Evolutionary conservation across 1,140 invertebrate genomes (phyloP), one percentile per base, ranked within the genome.

Genomic region (Ceratina japonica): DNA sequence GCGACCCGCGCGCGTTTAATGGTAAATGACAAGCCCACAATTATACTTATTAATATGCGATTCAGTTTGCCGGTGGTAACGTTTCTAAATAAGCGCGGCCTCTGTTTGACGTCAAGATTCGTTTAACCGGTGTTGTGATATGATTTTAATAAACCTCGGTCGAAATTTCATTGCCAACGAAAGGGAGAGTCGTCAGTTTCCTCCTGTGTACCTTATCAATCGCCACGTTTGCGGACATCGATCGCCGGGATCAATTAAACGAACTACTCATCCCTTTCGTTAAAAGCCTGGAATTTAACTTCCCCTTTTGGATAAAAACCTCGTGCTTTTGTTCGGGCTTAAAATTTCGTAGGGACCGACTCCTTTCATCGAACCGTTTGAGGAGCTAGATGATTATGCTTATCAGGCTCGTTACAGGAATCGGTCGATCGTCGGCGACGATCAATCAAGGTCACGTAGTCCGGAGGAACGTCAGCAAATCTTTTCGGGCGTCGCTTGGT

Each of bases 361-460:
- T 31, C 37, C 10, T 3, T 10, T 44, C 37, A 10, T 44, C 5
- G 37, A 44, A 44, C 37, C 37, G 10, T 44, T 10, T 44, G 37
- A 44, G 5, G 10, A 44, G 37, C 10, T 2, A 44, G 37, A 44
- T 44, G 37, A 44, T 44, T 49, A 72, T 73, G 72, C 68, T 80
- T 63, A 76, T 83, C 63, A 62, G 61, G 56, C 77, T 70, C 63
- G 69, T 61, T 75, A 73, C 58, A 54, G 52, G 63, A 37, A 85
- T 86, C 83, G 74, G 86, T 86, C 80, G 71, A 44, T 44, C 37
- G 61, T 81, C 70, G 20, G 24, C 73, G 69, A 68, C 79, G 77
- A 86, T 87, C 86, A 86, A 82, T 84, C 85, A 86, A 74, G 65
- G 75, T 81, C 86, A 74, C 75, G 68, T 61, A 68, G 58, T 66